These are phyloP conservation scores for Mus musculus DNA, from an alignment of 2,113 vertebrate genomes.

Conservation along the genomic window DNA sequence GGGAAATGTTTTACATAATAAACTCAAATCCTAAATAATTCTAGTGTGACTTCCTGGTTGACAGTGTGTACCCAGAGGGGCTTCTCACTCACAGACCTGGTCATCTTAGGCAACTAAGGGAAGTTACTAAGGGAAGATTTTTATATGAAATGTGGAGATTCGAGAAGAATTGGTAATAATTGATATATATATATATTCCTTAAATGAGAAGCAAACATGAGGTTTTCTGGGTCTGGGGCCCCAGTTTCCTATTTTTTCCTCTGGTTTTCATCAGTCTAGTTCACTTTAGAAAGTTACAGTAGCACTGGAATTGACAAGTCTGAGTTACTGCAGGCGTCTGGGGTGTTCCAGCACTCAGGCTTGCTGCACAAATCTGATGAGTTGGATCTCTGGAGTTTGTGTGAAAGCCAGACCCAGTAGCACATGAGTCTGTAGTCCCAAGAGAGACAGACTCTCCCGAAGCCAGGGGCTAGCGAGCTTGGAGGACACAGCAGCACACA, in stretches of 20 bases:
- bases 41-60: rapidly evolving
- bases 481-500: neutral
- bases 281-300: neutral
- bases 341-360: neutral
- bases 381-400: neutral
- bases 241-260: neutral
- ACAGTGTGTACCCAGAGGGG: neutral
- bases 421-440: neutral
- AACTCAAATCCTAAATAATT: neutral
- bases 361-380: neutral
- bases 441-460: too few relatives aligned
- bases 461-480: neutral
- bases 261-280: neutral
- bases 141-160: neutral
- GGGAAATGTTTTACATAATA: neutral
- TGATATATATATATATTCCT: neutral
- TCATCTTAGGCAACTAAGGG: too few relatives aligned
- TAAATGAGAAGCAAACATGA: neutral
- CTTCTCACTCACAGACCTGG: neutral
- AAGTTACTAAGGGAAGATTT: neutral
- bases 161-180: neutral
- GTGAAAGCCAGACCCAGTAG: neutral
- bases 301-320: neutral
- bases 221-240: neutral
- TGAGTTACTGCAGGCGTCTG: neutral